Base-by-base conservation (phyloP, 2,888 invertebrate genomes). In the Furcula furcula region DNA sequence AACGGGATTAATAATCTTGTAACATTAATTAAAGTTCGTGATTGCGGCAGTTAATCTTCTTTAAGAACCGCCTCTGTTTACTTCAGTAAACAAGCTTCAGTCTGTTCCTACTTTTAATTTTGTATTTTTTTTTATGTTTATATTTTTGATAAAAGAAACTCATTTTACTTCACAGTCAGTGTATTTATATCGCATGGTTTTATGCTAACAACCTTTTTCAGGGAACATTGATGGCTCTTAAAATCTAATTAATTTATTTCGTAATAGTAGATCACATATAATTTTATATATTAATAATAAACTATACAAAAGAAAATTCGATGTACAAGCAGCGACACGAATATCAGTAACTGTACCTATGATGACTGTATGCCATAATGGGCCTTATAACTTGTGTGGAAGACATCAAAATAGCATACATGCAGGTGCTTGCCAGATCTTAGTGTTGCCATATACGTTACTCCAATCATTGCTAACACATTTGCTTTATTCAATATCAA, bases 191-290 rank as follows among this genome's bases (percentile, higher is more conserved):
- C 56, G 60, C 53, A 63, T 56, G 38, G 40, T 55, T 64, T 57
- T 50, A 62, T 50, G 38, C 58, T 62, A 65, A 65, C 46, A 62
- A 66, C 61, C 65, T 54, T 39, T 51, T 59, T 55, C 46, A 53
- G 55, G 56, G 53, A 71, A 74, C 66, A 70, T 63, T 59, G 42
- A 62, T 59, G 49, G 54, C 58, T 51, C 73, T 76, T 77, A 76
- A 18, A 46, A 49, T 42, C 55, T 73, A 74, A 48, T 61, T 63
- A 68, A 38, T 30, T 48, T 52, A 42, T 12, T 41, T 55, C 37
- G 67, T 66, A 69, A 65, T 58, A 66, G 59, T 64, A 70, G 55
- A 81, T 80, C 77, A 81, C 78, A 80, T 75, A 62, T 56, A 64
- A 61, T 44, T 58, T 53, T 49, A 48, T 46, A 42, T 45, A 32